These are phyloP conservation scores for Coracias cyanogaster DNA, from an alignment of 2,797 vertebrate species.

Conservation along the genomic window DNA sequence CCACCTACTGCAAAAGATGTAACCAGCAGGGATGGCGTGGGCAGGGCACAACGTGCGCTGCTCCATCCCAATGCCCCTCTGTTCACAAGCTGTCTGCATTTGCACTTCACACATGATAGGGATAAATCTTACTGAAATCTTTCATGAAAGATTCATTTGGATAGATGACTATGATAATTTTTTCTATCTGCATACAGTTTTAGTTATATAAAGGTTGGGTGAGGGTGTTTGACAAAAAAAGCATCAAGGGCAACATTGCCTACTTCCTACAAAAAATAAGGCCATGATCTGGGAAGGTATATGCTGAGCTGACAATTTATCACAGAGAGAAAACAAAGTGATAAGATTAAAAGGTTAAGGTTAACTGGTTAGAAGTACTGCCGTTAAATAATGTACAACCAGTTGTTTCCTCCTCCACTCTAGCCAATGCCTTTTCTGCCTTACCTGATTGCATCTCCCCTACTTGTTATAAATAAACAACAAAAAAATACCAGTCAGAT, in stretches of 20 bases:
- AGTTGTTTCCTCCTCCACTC: not conserved
- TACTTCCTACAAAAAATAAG: not conserved
- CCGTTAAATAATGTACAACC: not conserved
- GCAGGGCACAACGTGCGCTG: not conserved
- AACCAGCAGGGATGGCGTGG: conserved; percentile 12
- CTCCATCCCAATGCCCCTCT: not conserved
- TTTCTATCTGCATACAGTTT: not conserved
- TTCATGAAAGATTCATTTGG: not conserved
- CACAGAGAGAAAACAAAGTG: not conserved
- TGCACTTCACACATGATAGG: not conserved
- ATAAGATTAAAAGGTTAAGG: not conserved
- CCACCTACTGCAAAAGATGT: not conserved
- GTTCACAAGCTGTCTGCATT: not conserved
- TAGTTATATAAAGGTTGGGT: not conserved
- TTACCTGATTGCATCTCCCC: not conserved
- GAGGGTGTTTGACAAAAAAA: not conserved
- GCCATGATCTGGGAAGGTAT: not conserved
- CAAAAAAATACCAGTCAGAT: not conserved
- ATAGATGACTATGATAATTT: not conserved
- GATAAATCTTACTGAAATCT: not conserved
- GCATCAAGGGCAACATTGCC: not conserved
- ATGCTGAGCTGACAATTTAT: not conserved
- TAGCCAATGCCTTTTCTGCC: not conserved
- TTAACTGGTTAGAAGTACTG: not conserved
- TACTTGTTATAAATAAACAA: not conserved